phyloP scores from a whole-genome alignment of 2,888 invertebrate species.

The Himalopsyche japonica region DNA sequence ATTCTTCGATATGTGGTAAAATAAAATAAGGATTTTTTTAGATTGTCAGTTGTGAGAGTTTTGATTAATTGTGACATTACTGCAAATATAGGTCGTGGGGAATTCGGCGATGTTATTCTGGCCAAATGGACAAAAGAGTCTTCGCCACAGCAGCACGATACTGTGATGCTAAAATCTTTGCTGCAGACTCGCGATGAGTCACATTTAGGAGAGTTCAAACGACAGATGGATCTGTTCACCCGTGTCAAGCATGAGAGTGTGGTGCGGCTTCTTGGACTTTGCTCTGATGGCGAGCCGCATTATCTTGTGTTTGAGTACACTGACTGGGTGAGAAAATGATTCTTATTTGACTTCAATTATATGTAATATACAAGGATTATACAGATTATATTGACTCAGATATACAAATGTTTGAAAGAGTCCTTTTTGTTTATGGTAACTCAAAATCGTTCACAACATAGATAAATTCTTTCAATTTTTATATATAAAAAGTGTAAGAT shows the following conservation, averaged over 20 bases:
- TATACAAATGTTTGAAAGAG: too few species aligned
- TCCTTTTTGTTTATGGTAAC: too few species aligned
- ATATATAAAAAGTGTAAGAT: too few species aligned
- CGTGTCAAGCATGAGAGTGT: slow-evolving; percentile 84
- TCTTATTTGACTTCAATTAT: not conserved
- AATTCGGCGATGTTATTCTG: slow-evolving; percentile 88
- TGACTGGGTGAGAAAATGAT: slow-evolving; percentile 74
- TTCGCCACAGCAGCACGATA: slow-evolving; percentile 48
- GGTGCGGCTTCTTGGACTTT: slow-evolving; percentile 77
- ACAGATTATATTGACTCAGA: slow-evolving; percentile 34
- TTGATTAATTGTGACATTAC: not conserved
- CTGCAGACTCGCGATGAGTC: slow-evolving; percentile 66
- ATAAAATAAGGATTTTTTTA: too few species aligned
- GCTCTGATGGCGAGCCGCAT: slow-evolving; percentile 83
- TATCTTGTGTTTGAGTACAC: slow-evolving; percentile 89
- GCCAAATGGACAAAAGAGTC: slow-evolving; percentile 62
- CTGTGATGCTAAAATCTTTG: slow-evolving; percentile 32
- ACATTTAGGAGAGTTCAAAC: slow-evolving; percentile 79
- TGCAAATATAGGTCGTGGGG: slow-evolving; percentile 71
- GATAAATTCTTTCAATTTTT: not conserved
- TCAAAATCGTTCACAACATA: too few species aligned
- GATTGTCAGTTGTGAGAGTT: too few species aligned
- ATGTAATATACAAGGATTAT: not conserved
- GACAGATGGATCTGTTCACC: slow-evolving; percentile 85
- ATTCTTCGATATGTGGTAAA: too few species aligned